These are phyloP conservation scores for Redunca redunca DNA, from an alignment of 2,113 vertebrate genomes.

Conservation along the genomic window DNA sequence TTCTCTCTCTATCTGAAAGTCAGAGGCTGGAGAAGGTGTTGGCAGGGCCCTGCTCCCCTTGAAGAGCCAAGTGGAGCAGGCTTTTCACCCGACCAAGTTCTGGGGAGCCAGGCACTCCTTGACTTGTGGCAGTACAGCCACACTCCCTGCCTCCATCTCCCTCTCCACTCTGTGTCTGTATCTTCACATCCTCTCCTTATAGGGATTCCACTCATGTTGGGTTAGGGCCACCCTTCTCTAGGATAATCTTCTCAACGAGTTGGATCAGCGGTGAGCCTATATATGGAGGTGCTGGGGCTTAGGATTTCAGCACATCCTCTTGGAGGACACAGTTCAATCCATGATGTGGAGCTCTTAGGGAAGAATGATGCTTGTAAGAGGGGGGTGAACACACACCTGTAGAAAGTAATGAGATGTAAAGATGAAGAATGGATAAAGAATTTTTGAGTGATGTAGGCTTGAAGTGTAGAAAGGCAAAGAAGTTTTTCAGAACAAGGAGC, in stretches of 20 bases:
- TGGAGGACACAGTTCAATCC: neutral
- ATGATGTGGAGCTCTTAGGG: neutral
- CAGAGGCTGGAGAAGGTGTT: neutral
- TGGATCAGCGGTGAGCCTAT: neutral
- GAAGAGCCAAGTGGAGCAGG: neutral
- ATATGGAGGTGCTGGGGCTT: neutral
- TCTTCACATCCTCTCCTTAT: neutral
- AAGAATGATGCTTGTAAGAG: neutral
- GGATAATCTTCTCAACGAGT: neutral
- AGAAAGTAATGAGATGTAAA: neutral
- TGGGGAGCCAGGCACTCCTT: neutral
- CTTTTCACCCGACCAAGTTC: neutral
- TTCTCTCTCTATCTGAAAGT: neutral
- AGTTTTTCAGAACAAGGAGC: neutral
- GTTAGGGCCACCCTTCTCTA: neutral
- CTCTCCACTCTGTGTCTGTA: neutral
- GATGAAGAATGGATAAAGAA: neutral
- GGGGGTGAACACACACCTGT: neutral
- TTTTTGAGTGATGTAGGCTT: neutral
- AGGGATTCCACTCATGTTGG: neutral
- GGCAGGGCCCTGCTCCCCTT: accelerated
- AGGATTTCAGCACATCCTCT: neutral
- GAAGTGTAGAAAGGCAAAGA: neutral
- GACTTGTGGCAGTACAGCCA: neutral
- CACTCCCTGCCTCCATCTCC: neutral